Evolutionary conservation across 2,797 vertebrate genomes (phyloP), one percentile per base, ranked within the genome.

Genomic region (Phoxinus dragarum): DNA sequence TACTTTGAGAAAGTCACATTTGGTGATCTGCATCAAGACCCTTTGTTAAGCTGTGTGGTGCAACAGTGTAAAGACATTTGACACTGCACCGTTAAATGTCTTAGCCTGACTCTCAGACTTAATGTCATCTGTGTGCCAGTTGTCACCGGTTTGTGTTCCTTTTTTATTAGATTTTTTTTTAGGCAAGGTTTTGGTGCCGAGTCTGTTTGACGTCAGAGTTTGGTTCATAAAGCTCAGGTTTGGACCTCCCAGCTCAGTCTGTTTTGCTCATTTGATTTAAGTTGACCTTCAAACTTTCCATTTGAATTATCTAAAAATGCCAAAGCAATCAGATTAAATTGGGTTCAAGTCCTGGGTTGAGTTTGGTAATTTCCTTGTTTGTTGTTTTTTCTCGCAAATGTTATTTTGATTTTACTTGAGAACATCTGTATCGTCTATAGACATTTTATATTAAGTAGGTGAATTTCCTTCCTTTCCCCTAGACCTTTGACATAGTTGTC

Each of bases 31-130:
- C 38, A 61, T 79, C 67, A 59, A 78, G 64, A 61, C 56, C 69
- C 38, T 6, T 12, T 56, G 40, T 66, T 74, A 52, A 73, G 68
- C 77, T 80, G 76, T 71, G 40, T 74, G 77, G 64, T 74, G 77
- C 40, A 79, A 84, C 38, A 0, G 40, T 12, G 21, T 67, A 75
- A 83, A 83, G 72, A 83, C 16, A 40, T 54, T 76, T 34, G 72
- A 84, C 75, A 59, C 21, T 12, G 12, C 61, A 78, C 66, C 19
- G 12, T n/a, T 8, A 69, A 56, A 78, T 71, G 47, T 77, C 61
- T 21, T 54, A 14, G 16, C 47, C 16, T 82, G 12, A 12, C 8
- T 16, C 47, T 83, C 10, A 40, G 73, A 84, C 59, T 44, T 36
- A 44, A 17, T 40, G 49, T 61, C 8, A 27, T 36, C 19, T 23